These are phyloP conservation scores for Dolichopus griseipennis DNA, from an alignment of 2,888 invertebrate genomes.

Conservation along the genomic window DNA sequence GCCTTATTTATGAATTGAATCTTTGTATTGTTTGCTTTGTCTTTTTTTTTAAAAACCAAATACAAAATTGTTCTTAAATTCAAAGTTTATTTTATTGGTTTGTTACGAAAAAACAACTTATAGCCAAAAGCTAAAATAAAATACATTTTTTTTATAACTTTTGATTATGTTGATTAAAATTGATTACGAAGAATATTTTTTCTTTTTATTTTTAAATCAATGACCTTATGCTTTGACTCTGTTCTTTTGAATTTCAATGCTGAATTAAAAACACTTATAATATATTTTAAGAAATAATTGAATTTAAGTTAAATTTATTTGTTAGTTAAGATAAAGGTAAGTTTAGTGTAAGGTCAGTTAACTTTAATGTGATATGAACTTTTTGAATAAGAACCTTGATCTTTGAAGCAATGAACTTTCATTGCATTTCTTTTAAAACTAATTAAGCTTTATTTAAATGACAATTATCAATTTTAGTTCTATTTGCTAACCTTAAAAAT, in stretches of 20 bases:
- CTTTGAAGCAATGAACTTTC: no score
- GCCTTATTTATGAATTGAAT: not conserved
- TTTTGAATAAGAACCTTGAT: no score
- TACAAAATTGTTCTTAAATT: no score
- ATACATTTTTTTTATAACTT: no score
- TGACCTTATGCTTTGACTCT: not conserved
- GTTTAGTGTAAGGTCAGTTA: not conserved
- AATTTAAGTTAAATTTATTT: not conserved
- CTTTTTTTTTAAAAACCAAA: no score
- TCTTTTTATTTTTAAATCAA: not conserved
- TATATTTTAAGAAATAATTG: not conserved
- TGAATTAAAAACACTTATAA: not conserved
- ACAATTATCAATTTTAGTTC: no score
- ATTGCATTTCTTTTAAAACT: no score
- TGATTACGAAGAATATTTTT: not conserved
- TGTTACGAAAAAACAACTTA: not conserved
- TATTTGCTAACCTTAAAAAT: no score
- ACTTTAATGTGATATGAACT: not conserved
- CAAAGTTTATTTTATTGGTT: no score
- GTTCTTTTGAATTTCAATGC: not conserved
- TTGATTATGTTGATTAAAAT: not conserved
- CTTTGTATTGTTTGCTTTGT: not conserved
- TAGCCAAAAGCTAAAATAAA: not conserved
- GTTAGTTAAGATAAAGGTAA: not conserved
- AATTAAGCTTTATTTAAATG: no score